A percentile compares a stretch with the other conserved stretches of the same genome.
Conservation (phyloP, 2,113 vertebrate species). For the Macaca nemestrina region DNA sequence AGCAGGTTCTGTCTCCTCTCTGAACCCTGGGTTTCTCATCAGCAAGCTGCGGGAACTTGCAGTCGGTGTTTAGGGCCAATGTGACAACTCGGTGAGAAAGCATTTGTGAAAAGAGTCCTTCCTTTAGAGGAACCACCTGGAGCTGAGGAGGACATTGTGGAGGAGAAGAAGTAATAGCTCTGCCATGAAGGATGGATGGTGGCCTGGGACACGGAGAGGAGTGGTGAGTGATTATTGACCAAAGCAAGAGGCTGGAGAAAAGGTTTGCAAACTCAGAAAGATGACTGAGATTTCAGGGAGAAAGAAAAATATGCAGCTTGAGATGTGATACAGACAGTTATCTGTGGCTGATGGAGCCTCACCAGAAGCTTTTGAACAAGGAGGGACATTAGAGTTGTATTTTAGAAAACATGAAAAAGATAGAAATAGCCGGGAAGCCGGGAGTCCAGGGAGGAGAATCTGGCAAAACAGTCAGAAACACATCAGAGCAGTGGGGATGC, state of each 20-base stretch:
- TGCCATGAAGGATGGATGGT: too few relatives aligned
- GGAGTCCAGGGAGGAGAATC: neutral
- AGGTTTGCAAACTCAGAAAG: neutral
- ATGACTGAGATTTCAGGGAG: neutral
- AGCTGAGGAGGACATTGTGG: neutral
- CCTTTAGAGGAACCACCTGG: neutral
- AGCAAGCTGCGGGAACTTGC: neutral
- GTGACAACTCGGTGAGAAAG: neutral
- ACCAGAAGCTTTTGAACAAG: neutral
- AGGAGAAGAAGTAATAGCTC: too few relatives aligned
- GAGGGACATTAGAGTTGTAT: neutral
- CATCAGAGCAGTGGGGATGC: neutral
- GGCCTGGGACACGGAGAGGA: too few relatives aligned
- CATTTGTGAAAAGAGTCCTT: neutral
- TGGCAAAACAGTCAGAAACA: neutral
- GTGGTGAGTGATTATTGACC: accelerated
- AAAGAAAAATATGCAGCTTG: too few relatives aligned
- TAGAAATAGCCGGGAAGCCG: neutral
- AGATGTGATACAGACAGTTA: neutral
- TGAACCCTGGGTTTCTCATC: neutral
- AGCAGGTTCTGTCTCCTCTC: neutral
- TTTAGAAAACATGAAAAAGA: constrained; percentile 1
- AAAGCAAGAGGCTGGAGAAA: neutral
- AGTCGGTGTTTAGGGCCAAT: neutral
- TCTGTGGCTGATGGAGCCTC: neutral